Base-by-base conservation (phyloP, 1,140 invertebrate species). In the Plectrocnemia conspersa region DNA sequence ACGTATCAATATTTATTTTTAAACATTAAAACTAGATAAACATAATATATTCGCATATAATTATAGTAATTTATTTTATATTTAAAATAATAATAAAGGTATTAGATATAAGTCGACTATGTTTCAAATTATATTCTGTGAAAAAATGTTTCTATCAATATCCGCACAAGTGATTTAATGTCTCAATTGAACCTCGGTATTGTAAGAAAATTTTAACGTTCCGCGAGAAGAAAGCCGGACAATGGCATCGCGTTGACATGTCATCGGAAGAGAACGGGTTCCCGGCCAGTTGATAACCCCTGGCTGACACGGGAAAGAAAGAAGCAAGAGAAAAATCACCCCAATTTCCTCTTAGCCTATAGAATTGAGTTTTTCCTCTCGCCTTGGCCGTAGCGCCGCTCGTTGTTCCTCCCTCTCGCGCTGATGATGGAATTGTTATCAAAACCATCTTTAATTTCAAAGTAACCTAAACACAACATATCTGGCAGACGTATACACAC, bases 251-350 rank as follows among this genome's bases (percentile, higher is more conserved):
- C 11, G n/a, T 4, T 18, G 21, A 16, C 38, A 9, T 11, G 15
- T 2, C 15, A 41, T 11, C 38, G 18, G 11, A 41, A 19, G 38
- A 5, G 38, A 41, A 13, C 11, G 19, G 19, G 38, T 10, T 10
- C 13, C 19, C 58, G 47, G 22, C 44, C 36, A 45, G 44, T 61
- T 68, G 59, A 64, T 62, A 57, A 69, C 66, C 56, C 64, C 65
- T 56, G 48, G 36, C 33, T 56, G 58, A 54, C 56, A 56, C 59
- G 61, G 65, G 66, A 63, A 66, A 68, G 70, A 58, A 71, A n/a
- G n/a, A n/a, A 65, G 65, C 66, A 64, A 64, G 62, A 72, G 71
- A 75, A 73, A 73, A 73, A 73, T 73, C 71, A 72, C 68, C 70
- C 70, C 69, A 70, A 73, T 73, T 72, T 72, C 70, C 69, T 58